Base-by-base conservation (phyloP, 1,140 invertebrate genomes). In the Reticulitermes speratus region DNA sequence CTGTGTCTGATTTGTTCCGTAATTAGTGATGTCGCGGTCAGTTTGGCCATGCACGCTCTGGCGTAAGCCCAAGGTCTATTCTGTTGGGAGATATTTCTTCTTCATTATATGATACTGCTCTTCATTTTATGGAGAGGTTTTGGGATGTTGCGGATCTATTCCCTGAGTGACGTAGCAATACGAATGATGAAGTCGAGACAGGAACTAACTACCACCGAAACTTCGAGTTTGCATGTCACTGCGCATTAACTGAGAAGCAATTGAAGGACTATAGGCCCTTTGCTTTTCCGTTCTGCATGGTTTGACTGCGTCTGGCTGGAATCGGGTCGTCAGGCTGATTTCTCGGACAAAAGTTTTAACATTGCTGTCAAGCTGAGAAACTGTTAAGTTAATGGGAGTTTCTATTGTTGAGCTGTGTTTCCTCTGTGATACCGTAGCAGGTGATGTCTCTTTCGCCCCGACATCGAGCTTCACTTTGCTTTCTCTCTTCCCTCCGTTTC, bases 341-440 rank as follows among this genome's bases (percentile, higher is more conserved):
- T 30, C 65, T 30, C 25, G 65, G 16, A 9, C 25, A 30, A 75
- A 30, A 30, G 25, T 75, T 30, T 75, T 8, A 75, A 75, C 25
- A 30, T 25, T 75, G 65, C 65, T 30, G 65, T 75, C 65, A 30
- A 75, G 65, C 65, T 25, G 65, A 75, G 65, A 16, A 75, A 75
- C 65, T 75, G 16, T 75, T 75, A 75, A n/a, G 65, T 75, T 75
- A 75, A 75, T 75, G 65, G 65, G 1, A 75, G n/a, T 75, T 75
- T 75, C 65, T 75, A 30, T 75, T 75, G 65, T 65, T 65, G 59
- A 23, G 59, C 59, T 65, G 6, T 65, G 59, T 75, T 75, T 25
- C 65, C n/a, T 75, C n/a, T 75, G 65, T 75, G 65, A 75, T 75
- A 38, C 38, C 5, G 38, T 38, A 75, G 65, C n/a, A 75, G 65